Conservation (phyloP, 30 jellyfish, hydroid and myxozoan species). For the Sanderia malayensis region DNA sequence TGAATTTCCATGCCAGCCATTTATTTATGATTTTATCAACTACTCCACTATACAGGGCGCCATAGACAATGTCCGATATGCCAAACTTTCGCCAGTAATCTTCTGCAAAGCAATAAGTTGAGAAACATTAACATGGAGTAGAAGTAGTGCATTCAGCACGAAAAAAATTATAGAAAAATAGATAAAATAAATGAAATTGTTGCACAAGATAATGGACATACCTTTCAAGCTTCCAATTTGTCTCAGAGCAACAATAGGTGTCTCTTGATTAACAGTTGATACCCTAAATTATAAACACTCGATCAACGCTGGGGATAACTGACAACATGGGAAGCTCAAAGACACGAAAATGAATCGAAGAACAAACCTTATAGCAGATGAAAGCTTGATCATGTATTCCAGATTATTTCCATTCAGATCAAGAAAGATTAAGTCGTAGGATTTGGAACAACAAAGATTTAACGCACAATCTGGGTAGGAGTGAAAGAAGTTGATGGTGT, state of each 20-base stretch:
- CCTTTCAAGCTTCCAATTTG: constrained; percentile 42
- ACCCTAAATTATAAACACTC: too few species aligned
- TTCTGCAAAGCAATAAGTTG: constrained; percentile 25
- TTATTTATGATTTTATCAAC: constrained; percentile 25
- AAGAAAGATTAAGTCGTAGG: constrained; percentile 45
- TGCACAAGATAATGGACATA: background rate
- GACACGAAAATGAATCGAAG: too few species aligned
- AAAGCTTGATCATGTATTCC: constrained; percentile 16
- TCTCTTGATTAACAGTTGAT: constrained; percentile 31
- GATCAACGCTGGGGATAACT: too few species aligned
- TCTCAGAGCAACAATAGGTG: constrained; percentile 44
- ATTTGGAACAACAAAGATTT: constrained; percentile 17
- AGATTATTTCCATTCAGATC: constrained; percentile 56
- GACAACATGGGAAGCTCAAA: too few species aligned
- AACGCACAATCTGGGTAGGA: constrained; percentile 72
- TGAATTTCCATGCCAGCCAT: background rate
- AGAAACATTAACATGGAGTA: too few species aligned
- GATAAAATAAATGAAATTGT: background rate
- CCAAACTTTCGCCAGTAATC: constrained; percentile 57
- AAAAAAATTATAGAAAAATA: too few species aligned
- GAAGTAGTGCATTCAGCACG: too few species aligned
- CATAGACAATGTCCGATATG: constrained; percentile 56
- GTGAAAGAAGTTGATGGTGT: constrained; percentile 38
- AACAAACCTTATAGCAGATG: constrained; percentile 40
- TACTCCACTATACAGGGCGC: constrained; percentile 49